Evolutionary conservation across 2,113 vertebrate genomes (phyloP).

Genomic region (Erythrolamprus reginae): DNA sequence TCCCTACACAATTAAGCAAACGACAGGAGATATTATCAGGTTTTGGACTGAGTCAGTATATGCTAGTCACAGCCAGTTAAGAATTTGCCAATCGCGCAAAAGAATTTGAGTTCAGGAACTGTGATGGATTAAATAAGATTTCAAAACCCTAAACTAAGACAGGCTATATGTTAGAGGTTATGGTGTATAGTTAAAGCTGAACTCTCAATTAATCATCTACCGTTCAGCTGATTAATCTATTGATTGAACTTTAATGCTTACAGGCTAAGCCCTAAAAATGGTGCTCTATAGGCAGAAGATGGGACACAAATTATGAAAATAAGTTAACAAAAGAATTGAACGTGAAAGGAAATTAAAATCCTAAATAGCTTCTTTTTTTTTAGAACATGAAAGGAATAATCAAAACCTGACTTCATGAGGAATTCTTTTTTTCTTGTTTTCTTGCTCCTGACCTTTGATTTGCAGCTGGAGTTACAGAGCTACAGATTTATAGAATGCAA

Average conservation of each 20-base stretch:
- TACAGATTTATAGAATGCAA: background rate
- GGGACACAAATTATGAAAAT: background rate
- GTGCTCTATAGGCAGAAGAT: background rate
- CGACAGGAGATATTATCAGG: background rate
- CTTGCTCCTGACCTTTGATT: background rate
- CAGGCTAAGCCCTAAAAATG: background rate
- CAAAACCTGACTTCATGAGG: background rate
- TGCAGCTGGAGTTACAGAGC: background rate
- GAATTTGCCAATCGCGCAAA: background rate
- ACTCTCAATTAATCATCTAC: background rate
- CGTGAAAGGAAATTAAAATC: background rate
- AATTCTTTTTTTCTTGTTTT: background rate
- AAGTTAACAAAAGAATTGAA: background rate
- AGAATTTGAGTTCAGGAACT: background rate
- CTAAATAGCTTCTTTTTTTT: rapidly evolving
- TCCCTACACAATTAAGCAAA: background rate
- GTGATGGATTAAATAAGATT: background rate
- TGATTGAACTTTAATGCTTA: background rate
- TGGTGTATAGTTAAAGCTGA: background rate
- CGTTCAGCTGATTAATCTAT: background rate
- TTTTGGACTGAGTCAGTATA: background rate
- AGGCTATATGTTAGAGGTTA: background rate
- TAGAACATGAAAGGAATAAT: too few species aligned
- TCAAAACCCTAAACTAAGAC: background rate
- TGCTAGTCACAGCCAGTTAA: background rate